Evolutionary conservation across 2,113 vertebrate genomes (phyloP).

Genomic region (Brevimyrus niger): DNA sequence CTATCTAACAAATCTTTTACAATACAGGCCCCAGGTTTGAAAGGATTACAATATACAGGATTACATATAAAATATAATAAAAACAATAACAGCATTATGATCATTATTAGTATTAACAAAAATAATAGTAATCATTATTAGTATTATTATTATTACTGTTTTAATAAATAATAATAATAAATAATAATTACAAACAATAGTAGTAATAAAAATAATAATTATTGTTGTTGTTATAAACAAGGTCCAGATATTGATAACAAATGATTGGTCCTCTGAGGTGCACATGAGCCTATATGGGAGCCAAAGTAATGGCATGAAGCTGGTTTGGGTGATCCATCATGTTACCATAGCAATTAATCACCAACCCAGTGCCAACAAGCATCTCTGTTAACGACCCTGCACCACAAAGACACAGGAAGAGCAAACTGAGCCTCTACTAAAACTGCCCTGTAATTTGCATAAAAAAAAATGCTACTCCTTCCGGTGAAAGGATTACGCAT

Average conservation of each 20-base stretch:
- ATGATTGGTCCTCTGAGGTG: not conserved
- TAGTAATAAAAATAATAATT: too few species aligned
- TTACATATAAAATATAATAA: too few species aligned
- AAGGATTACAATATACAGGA: too few species aligned
- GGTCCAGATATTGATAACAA: not conserved
- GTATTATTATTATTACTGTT: too few species aligned
- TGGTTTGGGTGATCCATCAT: not conserved
- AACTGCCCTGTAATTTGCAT: not conserved
- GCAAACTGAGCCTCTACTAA: not conserved
- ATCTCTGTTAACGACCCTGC: not conserved
- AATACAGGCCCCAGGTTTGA: too few species aligned
- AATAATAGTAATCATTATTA: too few species aligned
- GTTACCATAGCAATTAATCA: conserved; percentile 1
- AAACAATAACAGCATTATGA: too few species aligned
- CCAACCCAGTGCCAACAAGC: not conserved
- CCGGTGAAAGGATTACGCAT: not conserved
- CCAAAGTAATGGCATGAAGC: not conserved
- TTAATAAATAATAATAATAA: too few species aligned
- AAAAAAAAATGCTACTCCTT: not conserved
- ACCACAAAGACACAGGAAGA: not conserved
- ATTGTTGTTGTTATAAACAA: not conserved
- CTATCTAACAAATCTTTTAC: too few species aligned
- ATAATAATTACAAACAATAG: too few species aligned
- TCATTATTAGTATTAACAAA: too few species aligned
- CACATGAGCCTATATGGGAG: not conserved